A percentile compares a stretch with the other conserved stretches of the same genome.
These are phyloP conservation scores for Fabriciana adippe DNA, from an alignment of 2,888 invertebrate genomes.

Conservation along the genomic window DNA sequence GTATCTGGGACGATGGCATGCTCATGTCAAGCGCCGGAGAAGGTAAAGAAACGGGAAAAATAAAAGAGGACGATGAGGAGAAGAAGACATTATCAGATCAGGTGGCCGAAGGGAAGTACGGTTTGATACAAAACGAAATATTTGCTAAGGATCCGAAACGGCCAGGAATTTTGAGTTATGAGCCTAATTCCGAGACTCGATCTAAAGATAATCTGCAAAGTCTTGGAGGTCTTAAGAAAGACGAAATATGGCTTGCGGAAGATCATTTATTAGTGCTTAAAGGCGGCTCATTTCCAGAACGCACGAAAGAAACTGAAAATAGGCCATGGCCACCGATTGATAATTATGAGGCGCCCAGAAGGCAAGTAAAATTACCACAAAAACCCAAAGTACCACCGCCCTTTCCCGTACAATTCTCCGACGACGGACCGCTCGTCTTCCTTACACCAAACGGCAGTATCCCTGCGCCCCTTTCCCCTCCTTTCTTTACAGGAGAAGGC, in stretches of 20 bases:
- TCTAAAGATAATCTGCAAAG: constrained; percentile 90
- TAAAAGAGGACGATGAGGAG: constrained; percentile 84
- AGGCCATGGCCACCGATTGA: constrained; percentile 91
- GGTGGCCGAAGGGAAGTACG: constrained; percentile 95
- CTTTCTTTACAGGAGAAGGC: constrained; percentile 85
- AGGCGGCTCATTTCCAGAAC: constrained; percentile 88
- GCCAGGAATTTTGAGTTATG: constrained; percentile 92
- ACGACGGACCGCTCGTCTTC: constrained; percentile 93
- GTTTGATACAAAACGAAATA: constrained; percentile 92
- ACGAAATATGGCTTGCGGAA: constrained; percentile 95
- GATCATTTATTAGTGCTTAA: constrained; percentile 92
- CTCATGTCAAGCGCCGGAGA: constrained; percentile 87
- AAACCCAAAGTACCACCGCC: constrained; percentile 94
- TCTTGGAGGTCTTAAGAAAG: constrained; percentile 90
- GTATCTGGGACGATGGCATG: constrained; percentile 85
- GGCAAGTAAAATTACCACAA: constrained; percentile 92
- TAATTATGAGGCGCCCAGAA: constrained; percentile 90
- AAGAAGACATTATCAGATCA: constrained; percentile 94
- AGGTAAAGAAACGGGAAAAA: constrained; percentile 80
- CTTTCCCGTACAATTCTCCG: constrained; percentile 94
- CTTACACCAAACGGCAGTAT: constrained; percentile 90
- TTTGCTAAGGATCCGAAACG: constrained; percentile 87
- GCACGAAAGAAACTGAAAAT: constrained; percentile 68
- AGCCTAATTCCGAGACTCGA: constrained; percentile 88
- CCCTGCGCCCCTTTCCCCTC: constrained; percentile 86